Evolutionary conservation across 2,888 invertebrate species (phyloP), one percentile per base, ranked within the genome.

Genomic region (Lasioglossum figueresi): DNA sequence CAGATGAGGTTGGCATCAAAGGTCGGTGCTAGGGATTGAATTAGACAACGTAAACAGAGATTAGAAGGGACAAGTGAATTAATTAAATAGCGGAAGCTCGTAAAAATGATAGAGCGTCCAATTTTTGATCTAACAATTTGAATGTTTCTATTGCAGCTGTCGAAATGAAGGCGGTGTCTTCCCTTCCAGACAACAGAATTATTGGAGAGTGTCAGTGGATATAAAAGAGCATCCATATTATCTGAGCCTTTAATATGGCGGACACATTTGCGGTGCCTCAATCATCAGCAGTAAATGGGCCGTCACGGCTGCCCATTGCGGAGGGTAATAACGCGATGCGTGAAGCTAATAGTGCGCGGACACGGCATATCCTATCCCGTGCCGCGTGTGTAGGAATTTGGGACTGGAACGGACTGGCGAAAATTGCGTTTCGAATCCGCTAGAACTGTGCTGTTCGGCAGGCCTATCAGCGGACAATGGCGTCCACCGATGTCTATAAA

Each of bases 211-310:
- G 52, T 72, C 84, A 48, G 93, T 92, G 10, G 87, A 89, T 27
- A 95, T 95, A 84, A 86, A 89, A 74, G 71, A 92, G n/a, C 92
- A 94, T 83, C 95, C 95, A 19, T 91, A 95, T 87, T 95, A 95
- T 93, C 92, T 94, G 80, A 91, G 91, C 78, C 56, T 91, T 31
- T 85, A 76, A 83, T 87, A 87, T 68, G 87, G 81, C 73, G 83
- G 89, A 8, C 94, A 94, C 85, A 79, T 87, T 73, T 94, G 94
- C 86, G 94, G 94, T 43, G 94, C 93, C 68, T 91, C 94, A 40
- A 92, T 94, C 75, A 92, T 94, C 87, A 90, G 91, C 76, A 89
- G 90, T 74, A 84, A 91, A 72, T 94, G 93, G 93, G 89, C 91
- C 72, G 45, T 94, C 80, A 94, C 94, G 16, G 94, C 94, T 48